Conservation (phyloP, 2,888 invertebrate species). For the Stenodera caucasica region DNA sequence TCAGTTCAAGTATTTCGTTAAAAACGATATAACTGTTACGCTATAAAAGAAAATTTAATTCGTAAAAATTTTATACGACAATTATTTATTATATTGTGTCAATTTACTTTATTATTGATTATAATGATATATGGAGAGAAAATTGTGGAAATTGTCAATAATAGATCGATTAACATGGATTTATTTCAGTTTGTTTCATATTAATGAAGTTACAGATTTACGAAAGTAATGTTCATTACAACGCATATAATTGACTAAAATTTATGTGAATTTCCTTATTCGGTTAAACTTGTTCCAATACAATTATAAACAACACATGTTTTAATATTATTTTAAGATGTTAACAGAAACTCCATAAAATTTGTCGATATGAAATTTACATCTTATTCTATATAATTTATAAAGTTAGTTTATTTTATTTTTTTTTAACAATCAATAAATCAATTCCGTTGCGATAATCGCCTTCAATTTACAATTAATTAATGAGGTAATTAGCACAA, state of each 20-base stretch:
- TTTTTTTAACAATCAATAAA: too few relatives aligned
- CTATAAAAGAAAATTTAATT: neutral
- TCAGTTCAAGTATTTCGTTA: slow-evolving; percentile 19
- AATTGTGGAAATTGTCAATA: neutral
- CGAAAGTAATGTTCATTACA: slow-evolving; percentile 5
- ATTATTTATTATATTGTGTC: neutral
- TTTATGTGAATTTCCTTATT: slow-evolving; percentile 3
- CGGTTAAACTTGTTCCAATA: neutral
- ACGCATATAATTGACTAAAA: slow-evolving; percentile 7
- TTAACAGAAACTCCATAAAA: neutral
- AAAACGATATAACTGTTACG: neutral
- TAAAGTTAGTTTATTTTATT: neutral
- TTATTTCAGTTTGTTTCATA: neutral
- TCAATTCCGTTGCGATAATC: too few relatives aligned
- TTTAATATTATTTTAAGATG: slow-evolving; percentile 3
- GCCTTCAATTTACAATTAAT: too few relatives aligned
- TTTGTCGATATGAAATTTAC: neutral
- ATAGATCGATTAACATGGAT: neutral
- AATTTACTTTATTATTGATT: neutral
- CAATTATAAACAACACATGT: slow-evolving; percentile 6
- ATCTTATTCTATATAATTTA: neutral
- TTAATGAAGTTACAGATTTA: slow-evolving; percentile 7
- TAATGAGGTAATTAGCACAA: neutral
- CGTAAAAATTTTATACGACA: too few relatives aligned
- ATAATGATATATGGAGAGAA: neutral